A percentile compares a stretch with the other conserved stretches of the same genome.
Evolutionary conservation across 2,888 invertebrate genomes (phyloP).

Genomic region (Sclerodermus sp.): DNA sequence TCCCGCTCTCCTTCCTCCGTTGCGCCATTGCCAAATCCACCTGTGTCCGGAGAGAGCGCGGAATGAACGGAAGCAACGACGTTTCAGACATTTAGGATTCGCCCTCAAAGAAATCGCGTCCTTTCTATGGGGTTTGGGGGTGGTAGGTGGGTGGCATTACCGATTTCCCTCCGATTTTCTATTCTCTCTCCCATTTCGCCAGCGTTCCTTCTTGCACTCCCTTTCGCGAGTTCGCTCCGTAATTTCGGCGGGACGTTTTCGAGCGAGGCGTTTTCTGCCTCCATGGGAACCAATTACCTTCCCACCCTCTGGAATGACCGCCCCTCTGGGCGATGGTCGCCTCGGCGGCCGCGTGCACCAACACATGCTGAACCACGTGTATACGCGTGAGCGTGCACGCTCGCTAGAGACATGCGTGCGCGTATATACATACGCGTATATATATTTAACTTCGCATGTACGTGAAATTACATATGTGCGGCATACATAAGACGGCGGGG

Average conservation of each 20-base stretch:
- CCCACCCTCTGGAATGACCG: conserved; percentile 37
- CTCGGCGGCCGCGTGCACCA: conserved; percentile 12
- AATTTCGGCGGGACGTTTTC: conserved; percentile 28
- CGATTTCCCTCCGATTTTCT: conserved; percentile 5
- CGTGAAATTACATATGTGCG: neutral
- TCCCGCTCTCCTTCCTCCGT: conserved; percentile 1
- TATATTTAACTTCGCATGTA: conserved; percentile 18
- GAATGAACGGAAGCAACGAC: too few relatives aligned
- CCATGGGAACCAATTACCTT: conserved; percentile 62
- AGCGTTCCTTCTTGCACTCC: conserved; percentile 3
- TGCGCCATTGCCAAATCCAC: too few relatives aligned
- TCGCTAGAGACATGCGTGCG: conserved; percentile 6
- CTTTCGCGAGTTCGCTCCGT: neutral
- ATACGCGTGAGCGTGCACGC: neutral
- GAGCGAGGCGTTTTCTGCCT: conserved; percentile 46
- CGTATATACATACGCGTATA: conserved; percentile 2
- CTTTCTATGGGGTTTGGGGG: too few relatives aligned
- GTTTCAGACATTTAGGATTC: too few relatives aligned
- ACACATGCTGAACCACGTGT: neutral
- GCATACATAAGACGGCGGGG: conserved; percentile 1
- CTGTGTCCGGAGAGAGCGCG: too few relatives aligned
- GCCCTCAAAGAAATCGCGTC: too few relatives aligned
- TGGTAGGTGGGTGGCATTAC: too few relatives aligned
- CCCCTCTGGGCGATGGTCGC: conserved; percentile 35
- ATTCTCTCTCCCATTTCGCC: neutral